Conservation (phyloP, 2,797 vertebrate genomes). For the Pipistrellus nathusii region DNA sequence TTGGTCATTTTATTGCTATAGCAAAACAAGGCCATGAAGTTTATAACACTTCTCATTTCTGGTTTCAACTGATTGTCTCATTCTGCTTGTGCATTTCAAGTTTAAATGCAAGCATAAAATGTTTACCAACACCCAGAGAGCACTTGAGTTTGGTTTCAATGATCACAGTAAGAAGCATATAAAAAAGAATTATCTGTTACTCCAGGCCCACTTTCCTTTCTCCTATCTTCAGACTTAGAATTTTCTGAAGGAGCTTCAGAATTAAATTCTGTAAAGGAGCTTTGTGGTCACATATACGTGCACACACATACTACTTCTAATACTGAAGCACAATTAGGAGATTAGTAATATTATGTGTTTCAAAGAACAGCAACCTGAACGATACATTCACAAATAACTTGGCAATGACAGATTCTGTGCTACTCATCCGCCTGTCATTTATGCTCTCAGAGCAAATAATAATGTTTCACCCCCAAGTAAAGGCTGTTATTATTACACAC, state of each 20-base stretch:
- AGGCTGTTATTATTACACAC: not conserved
- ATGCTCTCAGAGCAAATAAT: not conserved
- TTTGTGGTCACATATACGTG: slow-evolving; percentile 18
- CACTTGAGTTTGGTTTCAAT: slow-evolving; percentile 61
- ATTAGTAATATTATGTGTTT: slow-evolving; percentile 35
- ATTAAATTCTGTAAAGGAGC: slow-evolving; percentile 46
- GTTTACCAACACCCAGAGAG: slow-evolving; percentile 62
- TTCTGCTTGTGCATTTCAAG: slow-evolving; percentile 76
- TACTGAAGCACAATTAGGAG: slow-evolving; percentile 36
- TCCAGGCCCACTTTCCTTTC: slow-evolving; percentile 64
- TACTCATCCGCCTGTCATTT: slow-evolving; percentile 25
- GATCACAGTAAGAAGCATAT: slow-evolving; percentile 74
- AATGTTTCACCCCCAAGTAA: slow-evolving; percentile 19
- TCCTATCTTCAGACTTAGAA: slow-evolving; percentile 60
- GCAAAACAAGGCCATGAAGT: slow-evolving; percentile 87
- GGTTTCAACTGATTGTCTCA: slow-evolving; percentile 87
- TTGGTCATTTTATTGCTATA: slow-evolving; percentile 90
- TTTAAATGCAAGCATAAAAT: slow-evolving; percentile 75
- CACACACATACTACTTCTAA: slow-evolving; percentile 1
- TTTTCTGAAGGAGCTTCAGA: slow-evolving; percentile 48
- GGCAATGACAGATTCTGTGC: slow-evolving; percentile 60
- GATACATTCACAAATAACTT: slow-evolving; percentile 58
- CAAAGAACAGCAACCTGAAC: slow-evolving; percentile 57
- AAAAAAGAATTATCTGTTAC: slow-evolving; percentile 2
- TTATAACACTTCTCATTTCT: slow-evolving; percentile 75